These are phyloP conservation scores for Ischnus inquisitorius DNA, from an alignment of 2,888 invertebrate genomes.

Conservation along the genomic window DNA sequence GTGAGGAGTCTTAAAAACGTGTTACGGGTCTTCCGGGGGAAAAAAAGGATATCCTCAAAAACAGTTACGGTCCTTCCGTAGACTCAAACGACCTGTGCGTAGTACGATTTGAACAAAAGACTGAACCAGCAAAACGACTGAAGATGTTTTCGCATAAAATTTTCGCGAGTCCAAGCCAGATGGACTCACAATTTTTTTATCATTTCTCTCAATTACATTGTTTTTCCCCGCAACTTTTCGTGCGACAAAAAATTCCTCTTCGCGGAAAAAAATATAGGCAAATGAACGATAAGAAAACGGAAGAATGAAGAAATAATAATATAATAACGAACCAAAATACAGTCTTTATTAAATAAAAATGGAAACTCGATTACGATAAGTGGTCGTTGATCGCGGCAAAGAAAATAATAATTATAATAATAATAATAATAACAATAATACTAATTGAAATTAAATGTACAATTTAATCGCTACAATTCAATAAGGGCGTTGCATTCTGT, in stretches of 20 bases:
- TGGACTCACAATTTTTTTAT: not conserved
- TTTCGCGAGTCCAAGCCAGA: no score
- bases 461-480: constrained; percentile 36
- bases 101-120: no score
- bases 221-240: not conserved
- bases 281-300: not conserved
- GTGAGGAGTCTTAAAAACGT: no score
- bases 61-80: no score
- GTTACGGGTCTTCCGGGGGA: no score
- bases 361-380: not conserved
- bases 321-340: constrained; percentile 19
- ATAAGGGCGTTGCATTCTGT: constrained; percentile 42
- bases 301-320: constrained; percentile 21
- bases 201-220: not conserved
- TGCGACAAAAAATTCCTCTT: no score
- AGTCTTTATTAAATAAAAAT: constrained; percentile 34
- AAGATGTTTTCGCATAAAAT: no score
- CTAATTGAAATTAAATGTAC: constrained; percentile 9
- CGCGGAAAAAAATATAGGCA: not conserved
- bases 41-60: no score
- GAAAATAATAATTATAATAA: not conserved
- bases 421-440: constrained; percentile 19
- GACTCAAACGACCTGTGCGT: no score
- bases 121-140: no score
- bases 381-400: not conserved